Evolutionary conservation across 2,113 vertebrate species (phyloP), one percentile per base, ranked within the genome.

Genomic region (mouse (Mus musculus)): DNA sequence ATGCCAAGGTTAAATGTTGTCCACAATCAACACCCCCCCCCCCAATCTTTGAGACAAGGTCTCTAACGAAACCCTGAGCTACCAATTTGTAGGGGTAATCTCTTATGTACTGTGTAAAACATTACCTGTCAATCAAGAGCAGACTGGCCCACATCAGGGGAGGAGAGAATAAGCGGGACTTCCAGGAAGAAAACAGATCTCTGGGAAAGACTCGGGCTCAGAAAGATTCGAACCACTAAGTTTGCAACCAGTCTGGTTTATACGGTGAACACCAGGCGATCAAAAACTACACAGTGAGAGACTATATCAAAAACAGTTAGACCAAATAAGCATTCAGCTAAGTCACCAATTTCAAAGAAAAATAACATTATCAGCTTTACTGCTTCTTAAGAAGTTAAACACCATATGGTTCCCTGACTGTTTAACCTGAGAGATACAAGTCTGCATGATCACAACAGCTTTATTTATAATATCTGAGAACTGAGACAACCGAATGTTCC

Each of bases 371-470:
- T 80, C 30, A 76, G 39, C n/a, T 90, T 77, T 61, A 42, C 17
- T 30, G 14, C 39, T 90, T 87, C 42, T 65, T 63, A 46, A 20
- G 69, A 95, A 93, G 36, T 80, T 88, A 89, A 95, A 89, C 11
- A 90, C 14, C 52, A 52, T 4, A 69, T 10, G 52, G 22, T 72
- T 46, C 33, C 61, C 8, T 75, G 17, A 85, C 67, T 33, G 33
- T 61, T 96, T 88, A 67, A 88, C 49, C n/a, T 93, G 56, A 94
- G 72, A 90, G 93, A 76, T 65, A 95, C 30, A 88, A 65, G 39
- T 88, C 17, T 88, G 72, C 89, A 33, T 54, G 17, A 94, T 84
- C 36, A 81, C 0, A 84, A 26, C 49, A 71, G 56, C 42, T 94
- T 92, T 71, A 75, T n/a, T 90, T 54, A 88, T 76, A 91, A 75